phyloP scores from a whole-genome alignment of 2,797 vertebrate species.

The Jordanella pulchra region DNA sequence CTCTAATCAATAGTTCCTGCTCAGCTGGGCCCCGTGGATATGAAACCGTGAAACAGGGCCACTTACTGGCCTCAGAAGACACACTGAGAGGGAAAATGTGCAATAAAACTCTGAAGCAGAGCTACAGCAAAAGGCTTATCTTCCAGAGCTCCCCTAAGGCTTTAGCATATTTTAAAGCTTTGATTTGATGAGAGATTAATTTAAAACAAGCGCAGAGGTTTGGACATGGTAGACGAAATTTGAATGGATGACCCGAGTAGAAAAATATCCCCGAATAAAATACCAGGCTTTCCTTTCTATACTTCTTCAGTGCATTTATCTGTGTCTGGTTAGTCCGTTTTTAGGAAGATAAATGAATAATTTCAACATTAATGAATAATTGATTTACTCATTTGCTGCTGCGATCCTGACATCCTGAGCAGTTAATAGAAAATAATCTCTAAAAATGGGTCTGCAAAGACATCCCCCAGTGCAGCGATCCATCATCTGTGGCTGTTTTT shows the following conservation, averaged over 20 bases:
- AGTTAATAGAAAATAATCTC: slow-evolving; percentile 74
- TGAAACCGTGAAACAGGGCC: not conserved
- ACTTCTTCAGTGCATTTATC: slow-evolving; percentile 52
- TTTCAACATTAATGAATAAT: slow-evolving; percentile 76
- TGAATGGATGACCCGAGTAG: not conserved
- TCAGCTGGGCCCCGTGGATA: slow-evolving; percentile 5
- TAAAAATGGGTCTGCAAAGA: slow-evolving; percentile 74
- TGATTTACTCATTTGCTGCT: slow-evolving; percentile 78
- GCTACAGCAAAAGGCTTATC: not conserved
- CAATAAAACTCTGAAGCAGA: not conserved
- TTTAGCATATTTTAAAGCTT: not conserved
- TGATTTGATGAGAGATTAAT: not conserved
- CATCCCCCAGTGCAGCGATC: slow-evolving; percentile 60
- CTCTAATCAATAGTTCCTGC: slow-evolving; percentile 31
- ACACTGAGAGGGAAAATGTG: not conserved
- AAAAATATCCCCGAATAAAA: slow-evolving; percentile 23
- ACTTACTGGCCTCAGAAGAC: not conserved
- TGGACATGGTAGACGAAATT: not conserved
- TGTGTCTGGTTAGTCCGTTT: slow-evolving; percentile 50
- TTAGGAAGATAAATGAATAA: slow-evolving; percentile 72
- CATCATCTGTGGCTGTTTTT: slow-evolving; percentile 55
- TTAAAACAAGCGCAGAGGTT: not conserved
- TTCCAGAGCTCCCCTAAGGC: not conserved
- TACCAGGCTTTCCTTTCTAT: slow-evolving; percentile 48
- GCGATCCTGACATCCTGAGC: slow-evolving; percentile 56